These are phyloP conservation scores for Drosophila basisetae DNA, from an alignment of 2,888 invertebrate genomes.

Conservation along the genomic window DNA sequence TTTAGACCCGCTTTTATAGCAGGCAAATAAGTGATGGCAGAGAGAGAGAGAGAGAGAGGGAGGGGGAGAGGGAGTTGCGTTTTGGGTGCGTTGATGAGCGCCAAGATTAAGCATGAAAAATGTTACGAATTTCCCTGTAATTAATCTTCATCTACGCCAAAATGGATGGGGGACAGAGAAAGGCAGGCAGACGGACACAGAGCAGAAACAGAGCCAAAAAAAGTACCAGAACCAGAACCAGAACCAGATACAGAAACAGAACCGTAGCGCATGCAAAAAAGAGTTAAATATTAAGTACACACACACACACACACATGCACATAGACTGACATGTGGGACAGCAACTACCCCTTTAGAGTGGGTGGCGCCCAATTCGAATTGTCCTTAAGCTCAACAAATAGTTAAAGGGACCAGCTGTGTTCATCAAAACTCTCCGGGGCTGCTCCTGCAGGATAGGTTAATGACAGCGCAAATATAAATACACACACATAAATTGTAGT, in stretches of 20 bases:
- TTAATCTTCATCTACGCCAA: conserved; percentile 73
- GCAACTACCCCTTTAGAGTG: conserved; percentile 26
- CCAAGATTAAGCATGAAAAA: conserved; percentile 78
- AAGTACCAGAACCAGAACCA: conserved; percentile 10
- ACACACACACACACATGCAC: neutral
- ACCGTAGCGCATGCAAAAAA: conserved; percentile 62
- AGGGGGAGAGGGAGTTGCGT: neutral
- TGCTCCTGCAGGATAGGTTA: conserved; percentile 33
- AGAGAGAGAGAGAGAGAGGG: too few relatives aligned
- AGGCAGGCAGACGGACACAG: conserved; percentile 28
- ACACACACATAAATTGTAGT: neutral
- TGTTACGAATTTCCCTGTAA: conserved; percentile 78
- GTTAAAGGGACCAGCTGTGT: conserved; percentile 62
- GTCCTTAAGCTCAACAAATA: conserved; percentile 75
- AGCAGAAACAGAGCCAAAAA: conserved; percentile 12
- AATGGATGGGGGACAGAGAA: conserved; percentile 17
- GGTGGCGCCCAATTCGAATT: conserved; percentile 49
- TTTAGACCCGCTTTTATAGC: conserved; percentile 13
- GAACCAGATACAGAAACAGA: conserved; percentile 14
- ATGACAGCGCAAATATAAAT: conserved; percentile 40
- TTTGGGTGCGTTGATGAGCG: conserved; percentile 54
- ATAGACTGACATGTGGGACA: conserved; percentile 1
- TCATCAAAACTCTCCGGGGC: conserved; percentile 16
- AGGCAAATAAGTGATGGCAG: neutral
- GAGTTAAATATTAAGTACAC: conserved; percentile 78